These are phyloP conservation scores for Notarius quadriscutis DNA, from an alignment of 2,113 vertebrate genomes.

Conservation along the genomic window DNA sequence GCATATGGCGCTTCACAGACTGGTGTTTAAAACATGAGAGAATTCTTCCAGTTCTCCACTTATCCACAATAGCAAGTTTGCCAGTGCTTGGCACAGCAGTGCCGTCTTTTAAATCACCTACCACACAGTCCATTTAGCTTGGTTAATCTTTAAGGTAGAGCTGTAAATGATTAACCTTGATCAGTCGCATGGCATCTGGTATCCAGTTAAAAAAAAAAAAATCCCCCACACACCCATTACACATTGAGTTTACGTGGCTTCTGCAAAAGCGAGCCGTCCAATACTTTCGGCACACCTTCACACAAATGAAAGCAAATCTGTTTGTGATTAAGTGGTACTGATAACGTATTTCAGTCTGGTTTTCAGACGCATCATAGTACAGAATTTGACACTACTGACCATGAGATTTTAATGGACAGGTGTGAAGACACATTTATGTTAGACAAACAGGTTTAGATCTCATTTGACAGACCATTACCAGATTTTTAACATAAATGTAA, in stretches of 20 bases:
- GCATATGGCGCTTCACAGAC: constrained; percentile 24
- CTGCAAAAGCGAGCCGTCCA: not conserved
- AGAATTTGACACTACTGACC: not conserved
- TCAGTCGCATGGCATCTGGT: not conserved
- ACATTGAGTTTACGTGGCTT: not conserved
- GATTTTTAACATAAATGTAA: not conserved
- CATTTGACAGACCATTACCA: not conserved
- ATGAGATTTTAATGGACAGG: not conserved
- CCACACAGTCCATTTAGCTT: not conserved
- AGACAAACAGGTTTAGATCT: not conserved
- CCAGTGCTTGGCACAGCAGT: constrained; percentile 1
- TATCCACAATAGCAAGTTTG: constrained; percentile 1
- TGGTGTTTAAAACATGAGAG: not conserved
- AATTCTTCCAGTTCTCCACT: constrained; percentile 4
- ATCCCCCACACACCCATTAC: too few species aligned
- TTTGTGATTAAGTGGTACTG: not conserved
- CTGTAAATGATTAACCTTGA: constrained; percentile 19
- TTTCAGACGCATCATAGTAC: not conserved
- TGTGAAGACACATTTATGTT: not conserved
- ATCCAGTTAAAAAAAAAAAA: not conserved
- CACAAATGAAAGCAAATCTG: not conserved
- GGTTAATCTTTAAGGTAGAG: constrained; percentile 13
- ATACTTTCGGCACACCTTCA: not conserved
- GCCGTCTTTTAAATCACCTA: constrained; percentile 10
- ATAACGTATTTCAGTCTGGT: not conserved